phyloP scores from a whole-genome alignment of 1,140 invertebrate genomes.

The Drosophila persimilis region DNA sequence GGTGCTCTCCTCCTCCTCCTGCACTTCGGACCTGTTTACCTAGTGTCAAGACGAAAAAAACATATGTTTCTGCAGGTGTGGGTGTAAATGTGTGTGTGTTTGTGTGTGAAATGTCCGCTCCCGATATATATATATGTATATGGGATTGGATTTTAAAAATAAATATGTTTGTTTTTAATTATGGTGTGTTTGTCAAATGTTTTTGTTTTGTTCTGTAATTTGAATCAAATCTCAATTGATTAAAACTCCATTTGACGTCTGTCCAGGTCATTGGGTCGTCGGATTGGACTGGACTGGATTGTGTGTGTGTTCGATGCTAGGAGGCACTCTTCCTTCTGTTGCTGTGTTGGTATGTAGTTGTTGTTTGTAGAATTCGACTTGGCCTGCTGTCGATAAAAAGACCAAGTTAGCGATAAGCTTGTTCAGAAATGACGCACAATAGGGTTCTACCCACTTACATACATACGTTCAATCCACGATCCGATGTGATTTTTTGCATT shows the following conservation, averaged over 20 bases:
- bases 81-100: constrained; percentile 30
- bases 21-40: constrained; percentile 58
- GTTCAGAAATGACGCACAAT: constrained; percentile 41
- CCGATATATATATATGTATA: constrained; percentile 15
- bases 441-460: constrained; percentile 54
- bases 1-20: constrained; percentile 33
- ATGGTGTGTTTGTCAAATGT: constrained; percentile 48
- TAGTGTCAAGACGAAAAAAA: constrained; percentile 25
- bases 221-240: constrained; percentile 69
- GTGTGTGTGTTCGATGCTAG: too few relatives aligned
- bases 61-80: constrained; percentile 41
- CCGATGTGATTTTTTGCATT: constrained; percentile 50
- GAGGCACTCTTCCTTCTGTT: constrained; percentile 21
- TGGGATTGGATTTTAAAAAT: constrained; percentile 38
- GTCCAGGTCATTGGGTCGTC: constrained; percentile 36
- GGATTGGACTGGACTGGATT: constrained; percentile 13
- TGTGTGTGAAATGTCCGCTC: constrained; percentile 10
- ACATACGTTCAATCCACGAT: constrained; percentile 55
- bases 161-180: constrained; percentile 60
- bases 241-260: constrained; percentile 41
- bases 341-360: constrained; percentile 12
- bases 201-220: constrained; percentile 28
- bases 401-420: constrained; percentile 58
- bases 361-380: constrained; percentile 53
- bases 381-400: constrained; percentile 62